Conservation (phyloP, 1,140 invertebrate genomes). For the Drosophila kepulauana region DNA sequence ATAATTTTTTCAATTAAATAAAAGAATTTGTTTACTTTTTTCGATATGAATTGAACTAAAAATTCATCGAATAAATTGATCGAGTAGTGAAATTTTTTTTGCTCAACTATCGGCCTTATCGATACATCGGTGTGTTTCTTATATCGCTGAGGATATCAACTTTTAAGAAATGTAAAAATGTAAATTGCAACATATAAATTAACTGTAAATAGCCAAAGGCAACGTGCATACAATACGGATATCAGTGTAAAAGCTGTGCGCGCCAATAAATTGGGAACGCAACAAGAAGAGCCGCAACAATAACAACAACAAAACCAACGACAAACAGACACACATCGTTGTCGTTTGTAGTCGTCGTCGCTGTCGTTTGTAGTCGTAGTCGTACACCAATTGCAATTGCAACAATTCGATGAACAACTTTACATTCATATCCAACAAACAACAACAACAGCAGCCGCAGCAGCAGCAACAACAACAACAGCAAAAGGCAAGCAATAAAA, state of each 20-base stretch:
- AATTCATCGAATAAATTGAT: constrained; percentile 23
- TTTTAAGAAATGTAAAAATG: constrained; percentile 77
- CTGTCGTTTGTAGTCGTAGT: constrained; percentile 27
- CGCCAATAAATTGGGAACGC: constrained; percentile 59
- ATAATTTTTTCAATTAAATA: background rate
- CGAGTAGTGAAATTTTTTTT: constrained; percentile 2
- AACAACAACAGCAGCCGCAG: constrained; percentile 33
- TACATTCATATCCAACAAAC: constrained; percentile 53
- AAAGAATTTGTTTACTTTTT: background rate
- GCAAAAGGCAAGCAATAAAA: constrained; percentile 39
- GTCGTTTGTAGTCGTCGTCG: background rate
- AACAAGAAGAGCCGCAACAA: constrained; percentile 55
- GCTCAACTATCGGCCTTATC: constrained; percentile 36
- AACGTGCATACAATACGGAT: constrained; percentile 56
- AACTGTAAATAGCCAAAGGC: constrained; percentile 63
- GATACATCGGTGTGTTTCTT: constrained; percentile 45
- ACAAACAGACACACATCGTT: constrained; percentile 44
- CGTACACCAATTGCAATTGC: constrained; percentile 72
- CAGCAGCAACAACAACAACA: constrained; percentile 39
- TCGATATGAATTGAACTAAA: background rate
- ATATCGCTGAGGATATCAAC: constrained; percentile 67
- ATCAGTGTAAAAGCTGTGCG: constrained; percentile 55
- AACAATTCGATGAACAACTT: constrained; percentile 69
- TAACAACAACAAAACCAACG: constrained; percentile 57
- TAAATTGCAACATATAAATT: constrained; percentile 64